Conservation (phyloP, 2,113 vertebrate species). For the Proteles cristata region DNA sequence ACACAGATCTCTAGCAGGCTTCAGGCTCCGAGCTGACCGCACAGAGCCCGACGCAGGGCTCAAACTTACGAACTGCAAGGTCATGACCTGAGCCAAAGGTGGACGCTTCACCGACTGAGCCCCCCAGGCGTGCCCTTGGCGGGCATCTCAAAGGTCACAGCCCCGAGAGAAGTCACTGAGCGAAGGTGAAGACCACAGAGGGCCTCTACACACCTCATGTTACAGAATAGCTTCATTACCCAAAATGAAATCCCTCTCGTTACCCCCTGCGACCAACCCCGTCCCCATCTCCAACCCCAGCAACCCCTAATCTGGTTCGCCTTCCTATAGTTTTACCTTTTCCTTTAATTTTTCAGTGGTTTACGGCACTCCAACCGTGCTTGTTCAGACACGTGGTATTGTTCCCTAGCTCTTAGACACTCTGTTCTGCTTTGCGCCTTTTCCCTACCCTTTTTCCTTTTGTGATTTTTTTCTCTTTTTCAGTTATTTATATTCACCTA, state of each 20-base stretch:
- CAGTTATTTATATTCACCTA: not conserved
- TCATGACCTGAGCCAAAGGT: no score
- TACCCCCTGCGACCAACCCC: not conserved
- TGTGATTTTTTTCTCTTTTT: not conserved
- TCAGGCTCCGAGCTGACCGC: no score
- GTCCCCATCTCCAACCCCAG: no score
- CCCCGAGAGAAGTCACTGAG: not conserved
- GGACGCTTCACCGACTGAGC: no score
- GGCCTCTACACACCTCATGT: not conserved
- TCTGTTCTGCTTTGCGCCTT: not conserved
- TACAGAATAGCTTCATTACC: not conserved
- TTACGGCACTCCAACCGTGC: not conserved
- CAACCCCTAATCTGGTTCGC: not conserved
- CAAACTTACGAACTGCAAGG: no score
- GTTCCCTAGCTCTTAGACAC: not conserved
- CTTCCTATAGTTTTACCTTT: not conserved
- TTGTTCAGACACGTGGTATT: not conserved
- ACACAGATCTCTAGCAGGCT: no score
- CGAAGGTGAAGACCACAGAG: not conserved
- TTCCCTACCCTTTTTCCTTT: not conserved
- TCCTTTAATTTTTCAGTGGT: not conserved
- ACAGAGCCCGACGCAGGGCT: no score
- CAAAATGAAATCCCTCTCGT: not conserved
- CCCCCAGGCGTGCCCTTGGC: not conserved
- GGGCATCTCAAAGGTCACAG: not conserved